phyloP scores from a whole-genome alignment of 2,113 vertebrate genomes.

The Delphinapterus leucas region DNA sequence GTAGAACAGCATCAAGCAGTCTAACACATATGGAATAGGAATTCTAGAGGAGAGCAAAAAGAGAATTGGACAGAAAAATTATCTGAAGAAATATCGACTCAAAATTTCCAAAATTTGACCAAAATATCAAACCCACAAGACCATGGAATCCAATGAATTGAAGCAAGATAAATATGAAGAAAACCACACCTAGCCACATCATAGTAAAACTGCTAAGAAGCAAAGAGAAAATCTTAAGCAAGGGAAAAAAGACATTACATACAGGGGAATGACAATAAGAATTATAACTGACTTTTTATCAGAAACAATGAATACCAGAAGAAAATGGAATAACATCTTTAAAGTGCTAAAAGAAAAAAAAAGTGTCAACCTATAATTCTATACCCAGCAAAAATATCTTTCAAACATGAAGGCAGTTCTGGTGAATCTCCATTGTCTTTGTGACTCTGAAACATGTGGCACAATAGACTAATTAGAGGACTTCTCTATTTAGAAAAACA shows the following conservation, averaged over 20 bases:
- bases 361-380: neutral
- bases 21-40: neutral
- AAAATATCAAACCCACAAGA: neutral
- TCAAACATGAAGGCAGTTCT: neutral
- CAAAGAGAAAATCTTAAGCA: neutral
- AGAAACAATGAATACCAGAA: neutral
- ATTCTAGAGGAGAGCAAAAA: neutral
- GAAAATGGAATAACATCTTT: neutral
- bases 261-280: neutral
- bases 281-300: neutral
- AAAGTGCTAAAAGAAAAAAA: neutral
- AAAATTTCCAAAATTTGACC: neutral
- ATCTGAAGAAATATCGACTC: neutral
- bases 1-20: neutral
- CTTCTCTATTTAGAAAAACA: neutral
- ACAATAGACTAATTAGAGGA: neutral
- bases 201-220: neutral
- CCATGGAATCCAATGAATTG: neutral
- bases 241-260: neutral
- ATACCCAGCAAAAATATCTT: too few relatives aligned
- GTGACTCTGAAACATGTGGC: neutral
- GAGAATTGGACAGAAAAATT: neutral
- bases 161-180: neutral
- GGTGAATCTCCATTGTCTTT: neutral
- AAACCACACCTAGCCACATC: neutral